Evolutionary conservation across 2,797 vertebrate species (phyloP).

Genomic region (Enteromius trimaculatus): DNA sequence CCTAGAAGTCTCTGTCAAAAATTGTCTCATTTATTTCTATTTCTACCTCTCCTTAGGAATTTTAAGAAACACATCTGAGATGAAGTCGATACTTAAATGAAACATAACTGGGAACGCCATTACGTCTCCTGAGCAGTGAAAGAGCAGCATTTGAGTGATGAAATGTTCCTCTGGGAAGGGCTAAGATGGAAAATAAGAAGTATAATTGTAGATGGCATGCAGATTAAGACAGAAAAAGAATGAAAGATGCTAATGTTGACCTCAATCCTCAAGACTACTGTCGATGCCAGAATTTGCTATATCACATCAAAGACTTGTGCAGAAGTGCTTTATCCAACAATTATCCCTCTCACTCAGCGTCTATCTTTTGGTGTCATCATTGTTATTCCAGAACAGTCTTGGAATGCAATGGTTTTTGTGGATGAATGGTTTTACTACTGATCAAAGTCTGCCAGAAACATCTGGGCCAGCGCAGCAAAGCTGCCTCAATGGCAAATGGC

Average conservation of each 20-base stretch:
- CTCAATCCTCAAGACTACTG: constrained; percentile 29
- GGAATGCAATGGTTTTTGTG: constrained; percentile 25
- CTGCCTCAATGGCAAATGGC: constrained; percentile 34
- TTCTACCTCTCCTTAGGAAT: background rate
- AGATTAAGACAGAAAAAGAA: constrained; percentile 34
- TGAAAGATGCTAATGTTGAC: constrained; percentile 31
- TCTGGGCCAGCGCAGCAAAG: constrained; percentile 42
- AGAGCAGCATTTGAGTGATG: background rate
- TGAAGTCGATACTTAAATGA: background rate
- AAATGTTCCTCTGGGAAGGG: background rate
- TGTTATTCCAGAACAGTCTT: constrained; percentile 13
- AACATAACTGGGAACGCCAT: background rate
- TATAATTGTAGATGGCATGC: constrained; percentile 20
- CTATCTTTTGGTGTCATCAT: constrained; percentile 35
- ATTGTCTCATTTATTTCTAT: background rate
- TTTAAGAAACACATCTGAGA: background rate
- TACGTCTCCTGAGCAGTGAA: constrained; percentile 8
- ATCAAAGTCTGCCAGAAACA: constrained; percentile 44
- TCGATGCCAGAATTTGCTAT: constrained; percentile 19
- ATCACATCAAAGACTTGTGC: constrained; percentile 45
- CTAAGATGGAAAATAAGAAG: constrained; percentile 18
- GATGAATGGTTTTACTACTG: constrained; percentile 20
- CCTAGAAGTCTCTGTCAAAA: constrained; percentile 19
- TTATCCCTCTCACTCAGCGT: constrained; percentile 31
- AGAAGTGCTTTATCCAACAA: constrained; percentile 27